These are phyloP conservation scores for Phortica variegata DNA, from an alignment of 1,140 invertebrate species.

Conservation along the genomic window DNA sequence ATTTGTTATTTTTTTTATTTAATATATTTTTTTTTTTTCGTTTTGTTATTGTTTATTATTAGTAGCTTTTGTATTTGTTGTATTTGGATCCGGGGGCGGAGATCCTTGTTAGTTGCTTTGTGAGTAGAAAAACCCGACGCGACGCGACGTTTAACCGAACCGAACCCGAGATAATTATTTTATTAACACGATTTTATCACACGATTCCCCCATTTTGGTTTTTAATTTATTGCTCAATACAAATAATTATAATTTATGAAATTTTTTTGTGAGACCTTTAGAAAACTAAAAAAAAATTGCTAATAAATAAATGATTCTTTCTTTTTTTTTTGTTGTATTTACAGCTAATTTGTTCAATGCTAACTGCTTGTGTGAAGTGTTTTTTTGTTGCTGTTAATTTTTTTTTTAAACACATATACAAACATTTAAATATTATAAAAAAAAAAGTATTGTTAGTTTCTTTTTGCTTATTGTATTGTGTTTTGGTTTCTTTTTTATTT, in stretches of 20 bases:
- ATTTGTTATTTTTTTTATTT: constrained; percentile 24
- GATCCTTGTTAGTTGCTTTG: constrained; percentile 36
- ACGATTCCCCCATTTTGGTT: constrained; percentile 38
- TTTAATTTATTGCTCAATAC: constrained; percentile 13
- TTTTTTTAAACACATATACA: constrained; percentile 13
- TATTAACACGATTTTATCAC: constrained; percentile 36
- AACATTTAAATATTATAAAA: too few species aligned
- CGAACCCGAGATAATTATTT: constrained; percentile 51
- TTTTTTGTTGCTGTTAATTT: constrained; percentile 19
- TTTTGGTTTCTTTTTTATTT: too few species aligned
- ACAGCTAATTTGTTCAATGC: neutral
- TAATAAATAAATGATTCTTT: constrained; percentile 28
- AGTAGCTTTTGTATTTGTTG: constrained; percentile 3
- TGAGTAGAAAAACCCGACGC: constrained; percentile 43
- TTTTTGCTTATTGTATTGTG: too few species aligned
- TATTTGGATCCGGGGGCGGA: constrained; percentile 55
- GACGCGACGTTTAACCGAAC: constrained; percentile 35
- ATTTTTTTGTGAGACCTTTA: too few species aligned
- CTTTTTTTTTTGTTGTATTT: constrained; percentile 10
- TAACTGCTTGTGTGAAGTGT: neutral
- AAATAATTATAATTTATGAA: too few species aligned
- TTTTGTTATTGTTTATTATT: constrained; percentile 24
- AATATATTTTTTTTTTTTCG: constrained; percentile 23
- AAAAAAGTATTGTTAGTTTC: too few species aligned
- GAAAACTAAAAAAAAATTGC: too few species aligned